Conservation (phyloP, 2,888 invertebrate species). For the Stratiomys singularior region DNA sequence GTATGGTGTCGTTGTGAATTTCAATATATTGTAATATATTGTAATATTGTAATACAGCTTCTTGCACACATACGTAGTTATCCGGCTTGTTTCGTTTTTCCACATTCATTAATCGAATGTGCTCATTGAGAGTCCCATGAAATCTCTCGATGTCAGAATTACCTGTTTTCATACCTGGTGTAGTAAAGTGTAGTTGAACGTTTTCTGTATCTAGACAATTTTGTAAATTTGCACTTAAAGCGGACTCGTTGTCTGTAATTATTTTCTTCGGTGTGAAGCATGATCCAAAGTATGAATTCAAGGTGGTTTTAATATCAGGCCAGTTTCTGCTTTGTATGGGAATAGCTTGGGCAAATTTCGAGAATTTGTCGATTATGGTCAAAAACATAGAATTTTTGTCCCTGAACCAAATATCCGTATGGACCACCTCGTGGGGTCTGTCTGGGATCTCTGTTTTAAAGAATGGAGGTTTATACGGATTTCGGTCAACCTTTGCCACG, state of each 20-base stretch:
- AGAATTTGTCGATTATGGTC: conserved; percentile 47
- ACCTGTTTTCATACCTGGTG: background rate
- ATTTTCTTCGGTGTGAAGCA: background rate
- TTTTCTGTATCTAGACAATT: background rate
- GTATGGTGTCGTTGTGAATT: background rate
- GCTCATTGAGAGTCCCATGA: background rate
- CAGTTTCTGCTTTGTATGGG: no score
- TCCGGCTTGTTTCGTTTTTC: background rate
- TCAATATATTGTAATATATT: background rate
- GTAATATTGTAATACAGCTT: background rate
- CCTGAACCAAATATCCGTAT: background rate
- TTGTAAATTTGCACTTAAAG: background rate
- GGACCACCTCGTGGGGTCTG: conserved; percentile 5
- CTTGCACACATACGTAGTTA: background rate
- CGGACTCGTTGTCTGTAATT: background rate
- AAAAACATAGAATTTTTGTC: conserved; percentile 35
- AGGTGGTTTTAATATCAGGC: background rate
- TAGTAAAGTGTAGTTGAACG: background rate
- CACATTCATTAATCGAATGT: background rate
- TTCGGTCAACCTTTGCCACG: conserved; percentile 4
- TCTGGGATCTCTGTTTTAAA: conserved; percentile 1
- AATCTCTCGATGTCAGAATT: conserved; percentile 5
- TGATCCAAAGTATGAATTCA: background rate
- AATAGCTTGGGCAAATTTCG: no score
- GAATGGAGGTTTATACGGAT: background rate